These are phyloP conservation scores for Corydoras maculifer DNA, from an alignment of 2,113 vertebrate species.

Conservation along the genomic window DNA sequence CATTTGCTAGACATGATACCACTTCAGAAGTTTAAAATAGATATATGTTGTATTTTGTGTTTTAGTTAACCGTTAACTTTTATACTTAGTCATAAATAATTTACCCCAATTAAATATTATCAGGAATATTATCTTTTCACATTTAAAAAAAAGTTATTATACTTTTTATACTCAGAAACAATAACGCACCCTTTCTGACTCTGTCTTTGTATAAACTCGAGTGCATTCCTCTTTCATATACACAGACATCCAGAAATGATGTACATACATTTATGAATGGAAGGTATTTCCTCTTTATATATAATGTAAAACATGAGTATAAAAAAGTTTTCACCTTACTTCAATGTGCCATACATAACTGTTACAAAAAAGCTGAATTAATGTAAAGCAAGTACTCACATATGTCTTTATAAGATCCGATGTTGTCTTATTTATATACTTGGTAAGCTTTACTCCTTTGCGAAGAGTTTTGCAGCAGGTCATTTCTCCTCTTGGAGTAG, in stretches of 20 bases:
- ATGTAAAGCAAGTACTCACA: constrained; percentile 51
- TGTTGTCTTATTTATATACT: constrained; percentile 47
- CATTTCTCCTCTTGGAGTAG: constrained; percentile 36
- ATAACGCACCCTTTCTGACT: too few species aligned
- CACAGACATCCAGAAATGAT: constrained; percentile 17
- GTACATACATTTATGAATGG: constrained; percentile 24
- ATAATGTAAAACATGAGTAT: constrained; percentile 5
- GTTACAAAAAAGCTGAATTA: neutral
- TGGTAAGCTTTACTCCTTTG: constrained; percentile 47
- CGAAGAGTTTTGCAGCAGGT: constrained; percentile 48
- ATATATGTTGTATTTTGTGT: too few species aligned
- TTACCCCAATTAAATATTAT: too few species aligned
- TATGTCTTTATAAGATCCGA: constrained; percentile 58
- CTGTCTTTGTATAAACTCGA: too few species aligned
- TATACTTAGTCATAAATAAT: too few species aligned
- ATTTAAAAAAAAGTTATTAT: too few species aligned
- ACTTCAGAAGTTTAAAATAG: too few species aligned
- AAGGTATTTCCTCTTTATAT: neutral
- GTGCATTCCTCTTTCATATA: constrained; percentile 1
- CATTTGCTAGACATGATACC: too few species aligned
- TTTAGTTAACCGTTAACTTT: too few species aligned
- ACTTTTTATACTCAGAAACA: too few species aligned
- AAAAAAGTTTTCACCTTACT: constrained; percentile 7
- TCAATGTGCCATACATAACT: neutral
- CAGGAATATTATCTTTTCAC: too few species aligned